phyloP scores from a whole-genome alignment of 2,797 vertebrate genomes.

The Neosilurus hyrtlii region DNA sequence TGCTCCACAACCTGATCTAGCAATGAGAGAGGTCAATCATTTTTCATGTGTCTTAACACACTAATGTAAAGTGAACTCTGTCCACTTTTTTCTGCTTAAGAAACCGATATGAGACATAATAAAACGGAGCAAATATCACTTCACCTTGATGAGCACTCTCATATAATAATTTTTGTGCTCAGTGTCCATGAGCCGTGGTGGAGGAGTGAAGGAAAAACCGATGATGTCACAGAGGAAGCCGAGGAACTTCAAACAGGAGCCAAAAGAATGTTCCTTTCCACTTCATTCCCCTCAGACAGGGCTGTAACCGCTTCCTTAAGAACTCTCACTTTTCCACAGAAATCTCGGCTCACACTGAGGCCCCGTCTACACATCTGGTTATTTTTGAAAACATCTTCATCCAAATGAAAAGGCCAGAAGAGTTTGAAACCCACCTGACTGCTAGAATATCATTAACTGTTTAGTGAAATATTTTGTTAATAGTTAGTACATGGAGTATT shows the following conservation, averaged over 20 bases:
- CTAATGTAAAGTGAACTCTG: background rate
- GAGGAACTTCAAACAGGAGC: slow-evolving; percentile 33
- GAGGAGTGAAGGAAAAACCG: slow-evolving; percentile 13
- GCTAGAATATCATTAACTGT: background rate
- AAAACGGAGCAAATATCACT: background rate
- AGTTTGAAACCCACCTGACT: too few species aligned
- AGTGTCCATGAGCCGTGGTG: background rate
- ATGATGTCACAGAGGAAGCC: slow-evolving; percentile 40
- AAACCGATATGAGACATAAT: background rate
- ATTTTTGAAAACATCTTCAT: background rate
- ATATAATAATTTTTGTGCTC: background rate
- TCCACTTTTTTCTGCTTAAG: background rate
- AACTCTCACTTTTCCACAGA: slow-evolving; percentile 13
- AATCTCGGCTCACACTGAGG: background rate
- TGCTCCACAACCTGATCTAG: background rate
- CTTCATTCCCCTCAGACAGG: slow-evolving; percentile 41
- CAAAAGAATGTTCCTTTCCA: slow-evolving; percentile 57
- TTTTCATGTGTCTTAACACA: too few species aligned
- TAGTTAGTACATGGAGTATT: background rate
- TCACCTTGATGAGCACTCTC: background rate
- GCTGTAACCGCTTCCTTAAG: slow-evolving; percentile 31
- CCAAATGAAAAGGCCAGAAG: background rate
- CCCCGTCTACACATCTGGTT: too few species aligned
- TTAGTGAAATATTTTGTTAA: background rate
- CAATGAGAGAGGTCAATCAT: background rate